A percentile compares a stretch with the other conserved stretches of the same genome.
Evolutionary conservation across 2,888 invertebrate species (phyloP).

Genomic region (Drosophila crucigera): DNA sequence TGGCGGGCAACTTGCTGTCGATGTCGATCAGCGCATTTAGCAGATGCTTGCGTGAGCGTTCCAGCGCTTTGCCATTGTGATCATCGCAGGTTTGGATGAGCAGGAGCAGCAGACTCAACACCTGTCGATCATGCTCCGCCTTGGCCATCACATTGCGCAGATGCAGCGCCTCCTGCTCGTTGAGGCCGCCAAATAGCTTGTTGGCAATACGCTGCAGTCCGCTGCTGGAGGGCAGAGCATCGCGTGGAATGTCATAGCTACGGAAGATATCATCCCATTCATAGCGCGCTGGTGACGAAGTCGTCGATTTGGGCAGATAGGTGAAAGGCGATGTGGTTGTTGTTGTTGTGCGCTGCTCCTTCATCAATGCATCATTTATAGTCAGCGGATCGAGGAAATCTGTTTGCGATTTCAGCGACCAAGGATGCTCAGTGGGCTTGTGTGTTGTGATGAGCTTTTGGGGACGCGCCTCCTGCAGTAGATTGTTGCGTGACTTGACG

Average conservation of each 20-base stretch:
- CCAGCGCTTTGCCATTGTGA: constrained; percentile 89
- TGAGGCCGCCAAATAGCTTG: constrained; percentile 91
- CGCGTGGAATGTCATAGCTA: constrained; percentile 86
- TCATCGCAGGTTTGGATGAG: constrained; percentile 92
- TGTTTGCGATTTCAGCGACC: constrained; percentile 87
- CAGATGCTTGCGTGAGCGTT: constrained; percentile 89
- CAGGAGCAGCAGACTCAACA: constrained; percentile 90
- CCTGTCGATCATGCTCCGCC: constrained; percentile 91
- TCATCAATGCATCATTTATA: constrained; percentile 89
- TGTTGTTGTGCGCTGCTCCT: constrained; percentile 76
- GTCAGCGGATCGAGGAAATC: constrained; percentile 90
- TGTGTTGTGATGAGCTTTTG: constrained; percentile 61
- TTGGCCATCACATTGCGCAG: constrained; percentile 93
- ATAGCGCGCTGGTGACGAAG: constrained; percentile 79
- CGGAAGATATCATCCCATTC: constrained; percentile 86
- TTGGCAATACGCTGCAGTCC: constrained; percentile 90
- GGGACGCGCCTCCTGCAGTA: constrained; percentile 54
- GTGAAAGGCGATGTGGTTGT: constrained; percentile 83
- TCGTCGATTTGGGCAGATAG: constrained; percentile 65
- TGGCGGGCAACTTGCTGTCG: constrained; percentile 83
- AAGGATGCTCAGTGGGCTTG: constrained; percentile 85
- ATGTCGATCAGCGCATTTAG: constrained; percentile 90
- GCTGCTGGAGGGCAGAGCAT: constrained; percentile 87
- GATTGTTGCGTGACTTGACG: constrained; percentile 87
- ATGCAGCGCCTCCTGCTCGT: constrained; percentile 90